Evolutionary conservation across 2,113 vertebrate genomes (phyloP).

Genomic region (Corydoras sp.): DNA sequence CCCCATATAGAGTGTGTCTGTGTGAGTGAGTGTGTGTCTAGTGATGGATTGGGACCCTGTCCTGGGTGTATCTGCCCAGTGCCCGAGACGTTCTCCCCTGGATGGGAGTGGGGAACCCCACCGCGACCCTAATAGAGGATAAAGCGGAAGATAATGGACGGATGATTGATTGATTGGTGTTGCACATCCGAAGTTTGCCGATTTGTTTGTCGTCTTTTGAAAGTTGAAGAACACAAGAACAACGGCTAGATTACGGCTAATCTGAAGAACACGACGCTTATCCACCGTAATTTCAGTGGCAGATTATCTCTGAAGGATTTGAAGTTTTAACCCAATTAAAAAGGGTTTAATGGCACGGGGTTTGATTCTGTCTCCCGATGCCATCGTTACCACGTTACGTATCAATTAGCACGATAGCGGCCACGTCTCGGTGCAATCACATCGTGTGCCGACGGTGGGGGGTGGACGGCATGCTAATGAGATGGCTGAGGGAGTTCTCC

Average conservation of each 20-base stretch:
- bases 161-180: too few relatives aligned
- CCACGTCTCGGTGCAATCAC: slow-evolving; percentile 21
- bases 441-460: slow-evolving; percentile 32
- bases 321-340: slow-evolving; percentile 10
- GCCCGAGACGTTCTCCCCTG: too few relatives aligned
- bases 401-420: slow-evolving; percentile 16
- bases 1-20: too few relatives aligned
- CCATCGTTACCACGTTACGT: slow-evolving; percentile 21
- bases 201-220: too few relatives aligned
- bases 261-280: neutral
- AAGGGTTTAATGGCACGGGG: slow-evolving; percentile 13
- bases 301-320: slow-evolving; percentile 32
- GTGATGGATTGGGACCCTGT: too few relatives aligned
- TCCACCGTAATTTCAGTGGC: slow-evolving; percentile 20
- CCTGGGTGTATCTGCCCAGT: too few relatives aligned
- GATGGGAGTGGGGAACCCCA: too few relatives aligned
- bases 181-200: too few relatives aligned
- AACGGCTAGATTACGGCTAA: slow-evolving; percentile 22
- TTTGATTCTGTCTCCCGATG: slow-evolving; percentile 28
- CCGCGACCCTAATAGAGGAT: too few relatives aligned
- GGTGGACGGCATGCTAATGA: slow-evolving; percentile 31
- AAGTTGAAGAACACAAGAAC: slow-evolving; percentile 11
- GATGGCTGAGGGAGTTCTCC: slow-evolving; percentile 23
- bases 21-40: too few relatives aligned
- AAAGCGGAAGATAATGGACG: too few relatives aligned